Evolutionary conservation across 2,113 vertebrate genomes (phyloP).

Genomic region (Rhadina sibilatrix): DNA sequence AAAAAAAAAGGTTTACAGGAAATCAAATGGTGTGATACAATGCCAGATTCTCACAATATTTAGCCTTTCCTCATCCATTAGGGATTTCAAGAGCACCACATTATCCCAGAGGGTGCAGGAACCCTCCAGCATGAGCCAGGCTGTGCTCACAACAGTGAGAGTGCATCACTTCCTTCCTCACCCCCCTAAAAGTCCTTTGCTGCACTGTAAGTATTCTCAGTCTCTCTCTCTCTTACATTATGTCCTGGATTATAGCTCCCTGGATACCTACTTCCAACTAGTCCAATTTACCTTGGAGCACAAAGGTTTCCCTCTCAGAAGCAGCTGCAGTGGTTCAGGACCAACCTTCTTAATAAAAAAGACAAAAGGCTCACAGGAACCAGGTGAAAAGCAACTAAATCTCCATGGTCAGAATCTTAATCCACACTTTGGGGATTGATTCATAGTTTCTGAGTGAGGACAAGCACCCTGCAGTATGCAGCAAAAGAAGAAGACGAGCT

Average conservation of each 20-base stretch:
- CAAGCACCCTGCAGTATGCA: background rate
- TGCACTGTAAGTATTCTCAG: background rate
- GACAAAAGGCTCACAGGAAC: background rate
- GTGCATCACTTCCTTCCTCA: background rate
- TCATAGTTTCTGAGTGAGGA: background rate
- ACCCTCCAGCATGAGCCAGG: background rate
- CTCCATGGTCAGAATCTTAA: background rate
- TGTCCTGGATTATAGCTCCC: background rate
- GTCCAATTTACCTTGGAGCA: background rate
- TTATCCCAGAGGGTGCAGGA: background rate
- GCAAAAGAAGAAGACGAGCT: background rate
- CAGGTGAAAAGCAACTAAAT: background rate
- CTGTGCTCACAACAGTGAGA: background rate
- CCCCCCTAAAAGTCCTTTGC: background rate
- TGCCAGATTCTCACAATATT: background rate
- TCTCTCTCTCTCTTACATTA: background rate
- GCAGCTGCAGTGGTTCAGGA: background rate
- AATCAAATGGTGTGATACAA: background rate
- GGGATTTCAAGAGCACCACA: background rate
- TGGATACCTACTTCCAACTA: background rate
- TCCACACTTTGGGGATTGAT: background rate
- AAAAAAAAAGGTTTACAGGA: background rate
- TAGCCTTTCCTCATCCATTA: background rate
- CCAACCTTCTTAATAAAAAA: background rate
- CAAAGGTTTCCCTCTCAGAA: background rate